phyloP scores from a whole-genome alignment of 1,140 invertebrate genomes.

The Lethocerus indicus region DNA sequence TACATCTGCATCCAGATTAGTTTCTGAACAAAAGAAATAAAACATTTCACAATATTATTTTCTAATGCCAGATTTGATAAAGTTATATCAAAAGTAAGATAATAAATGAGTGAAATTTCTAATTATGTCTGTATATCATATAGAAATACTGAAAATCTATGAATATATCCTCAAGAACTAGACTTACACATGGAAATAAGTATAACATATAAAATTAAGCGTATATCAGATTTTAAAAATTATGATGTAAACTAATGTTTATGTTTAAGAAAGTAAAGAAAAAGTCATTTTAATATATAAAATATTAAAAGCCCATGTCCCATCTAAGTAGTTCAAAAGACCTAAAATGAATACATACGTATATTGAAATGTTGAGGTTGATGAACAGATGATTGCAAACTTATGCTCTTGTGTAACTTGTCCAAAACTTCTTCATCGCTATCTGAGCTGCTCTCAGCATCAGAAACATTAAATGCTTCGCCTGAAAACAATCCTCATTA shows the following conservation, averaged over 20 bases:
- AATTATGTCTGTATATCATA: no score
- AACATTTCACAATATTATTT: constrained; percentile 14
- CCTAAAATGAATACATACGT: no score
- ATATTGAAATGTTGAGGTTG: constrained; percentile 4
- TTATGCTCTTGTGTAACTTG: constrained; percentile 31
- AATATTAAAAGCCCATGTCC: no score
- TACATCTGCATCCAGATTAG: constrained; percentile 20
- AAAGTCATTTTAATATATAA: no score
- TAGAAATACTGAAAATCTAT: background rate
- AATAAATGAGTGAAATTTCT: no score
- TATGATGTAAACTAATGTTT: no score
- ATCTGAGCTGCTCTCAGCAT: constrained; percentile 47
- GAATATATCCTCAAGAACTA: background rate
- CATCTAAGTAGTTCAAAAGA: no score
- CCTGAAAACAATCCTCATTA: constrained; percentile 23
- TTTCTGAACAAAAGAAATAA: constrained; percentile 2
- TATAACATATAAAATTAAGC: no score
- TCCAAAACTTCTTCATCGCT: constrained; percentile 58
- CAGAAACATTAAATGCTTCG: constrained; percentile 36
- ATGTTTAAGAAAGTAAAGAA: no score
- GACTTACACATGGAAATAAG: background rate
- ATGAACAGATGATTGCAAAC: constrained; percentile 18
- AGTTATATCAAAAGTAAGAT: no score
- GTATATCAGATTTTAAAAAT: no score
- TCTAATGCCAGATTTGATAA: constrained; percentile 20